Evolutionary conservation across 2,113 vertebrate genomes (phyloP).

Genomic region (Enhydra lutris): DNA sequence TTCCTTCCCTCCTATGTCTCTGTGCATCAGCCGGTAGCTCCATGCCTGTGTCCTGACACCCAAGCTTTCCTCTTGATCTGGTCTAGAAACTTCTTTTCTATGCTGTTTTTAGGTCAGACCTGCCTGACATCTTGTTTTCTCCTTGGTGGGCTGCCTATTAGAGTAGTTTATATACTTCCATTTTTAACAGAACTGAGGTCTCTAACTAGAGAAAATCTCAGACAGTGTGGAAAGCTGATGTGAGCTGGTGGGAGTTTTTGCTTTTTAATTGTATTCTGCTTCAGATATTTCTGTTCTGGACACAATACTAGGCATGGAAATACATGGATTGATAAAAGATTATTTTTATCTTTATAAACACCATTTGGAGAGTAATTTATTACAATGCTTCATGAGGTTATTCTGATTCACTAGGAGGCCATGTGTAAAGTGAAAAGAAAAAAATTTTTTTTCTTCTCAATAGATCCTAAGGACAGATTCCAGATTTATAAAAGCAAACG

Average conservation of each 20-base stretch:
- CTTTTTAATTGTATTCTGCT: background rate
- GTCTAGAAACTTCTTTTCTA: background rate
- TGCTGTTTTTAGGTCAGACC: background rate
- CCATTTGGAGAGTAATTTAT: background rate
- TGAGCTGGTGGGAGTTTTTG: background rate
- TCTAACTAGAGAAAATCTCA: background rate
- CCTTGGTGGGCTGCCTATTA: background rate
- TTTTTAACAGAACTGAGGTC: background rate
- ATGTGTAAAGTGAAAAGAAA: background rate
- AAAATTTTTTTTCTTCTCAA: background rate
- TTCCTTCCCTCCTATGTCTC: background rate
- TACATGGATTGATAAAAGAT: background rate
- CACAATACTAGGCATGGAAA: background rate
- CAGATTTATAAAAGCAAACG: background rate
- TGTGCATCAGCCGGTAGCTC: background rate
- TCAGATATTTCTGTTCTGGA: background rate
- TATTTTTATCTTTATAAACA: background rate
- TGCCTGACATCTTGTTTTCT: background rate
- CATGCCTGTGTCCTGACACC: fast-evolving
- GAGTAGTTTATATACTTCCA: background rate
- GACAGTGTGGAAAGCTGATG: background rate
- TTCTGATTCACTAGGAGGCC: background rate
- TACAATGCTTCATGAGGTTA: background rate
- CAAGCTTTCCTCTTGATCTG: background rate
- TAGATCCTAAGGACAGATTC: background rate